Conservation (phyloP, 2,888 invertebrate genomes). For the Melanotus villosus region DNA sequence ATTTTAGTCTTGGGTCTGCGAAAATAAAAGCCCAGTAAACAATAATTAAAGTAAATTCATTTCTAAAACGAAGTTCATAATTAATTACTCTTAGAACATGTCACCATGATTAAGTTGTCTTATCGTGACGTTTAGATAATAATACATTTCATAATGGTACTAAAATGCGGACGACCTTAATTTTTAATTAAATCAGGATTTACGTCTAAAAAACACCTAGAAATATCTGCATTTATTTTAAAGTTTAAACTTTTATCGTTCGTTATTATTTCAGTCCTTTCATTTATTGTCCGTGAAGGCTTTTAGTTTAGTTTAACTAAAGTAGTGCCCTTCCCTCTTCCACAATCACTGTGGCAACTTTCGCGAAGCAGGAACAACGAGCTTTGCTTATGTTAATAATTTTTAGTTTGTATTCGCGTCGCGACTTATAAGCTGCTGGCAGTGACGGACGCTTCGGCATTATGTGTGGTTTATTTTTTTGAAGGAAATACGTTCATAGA, state of each 20-base stretch:
- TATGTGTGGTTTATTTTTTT: no score
- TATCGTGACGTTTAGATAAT: no score
- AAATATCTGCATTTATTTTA: not conserved
- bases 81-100: no score
- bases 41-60: no score
- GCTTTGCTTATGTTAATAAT: slow-evolving; percentile 25
- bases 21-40: no score
- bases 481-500: no score
- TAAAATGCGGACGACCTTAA: not conserved
- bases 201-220: not conserved
- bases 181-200: not conserved
- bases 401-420: slow-evolving; percentile 21
- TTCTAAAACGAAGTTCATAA: no score
- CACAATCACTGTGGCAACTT: slow-evolving; percentile 15
- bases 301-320: no score
- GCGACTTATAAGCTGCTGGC: slow-evolving; percentile 18
- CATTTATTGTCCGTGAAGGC: slow-evolving; percentile 4
- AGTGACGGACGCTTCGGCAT: no score
- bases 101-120: no score
- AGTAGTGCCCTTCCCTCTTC: slow-evolving; percentile 12
- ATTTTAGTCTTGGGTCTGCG: no score
- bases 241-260: not conserved
- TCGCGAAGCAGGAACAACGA: slow-evolving; percentile 28
- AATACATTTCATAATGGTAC: no score
- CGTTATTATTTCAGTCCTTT: not conserved